Conservation (phyloP, 2,797 vertebrate genomes). For the Podarcis siculus region DNA sequence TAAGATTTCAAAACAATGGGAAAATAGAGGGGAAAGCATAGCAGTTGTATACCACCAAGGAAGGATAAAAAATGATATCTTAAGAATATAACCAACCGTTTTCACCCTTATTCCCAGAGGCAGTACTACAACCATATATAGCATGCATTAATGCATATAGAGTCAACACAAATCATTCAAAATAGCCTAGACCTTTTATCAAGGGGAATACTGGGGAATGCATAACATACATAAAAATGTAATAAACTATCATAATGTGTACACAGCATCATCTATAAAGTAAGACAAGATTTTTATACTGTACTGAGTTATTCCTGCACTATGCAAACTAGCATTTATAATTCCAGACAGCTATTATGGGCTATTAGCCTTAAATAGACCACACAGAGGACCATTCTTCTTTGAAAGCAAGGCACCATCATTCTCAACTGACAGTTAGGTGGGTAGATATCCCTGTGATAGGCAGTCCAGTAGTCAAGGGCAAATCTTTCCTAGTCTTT, state of each 20-base stretch:
- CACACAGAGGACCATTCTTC: background rate
- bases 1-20: constrained; percentile 26
- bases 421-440: background rate
- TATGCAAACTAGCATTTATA: constrained; percentile 34
- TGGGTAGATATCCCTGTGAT: background rate
- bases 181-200: constrained; percentile 32
- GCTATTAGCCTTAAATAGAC: constrained; percentile 20
- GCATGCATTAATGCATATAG: constrained; percentile 15
- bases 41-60: constrained; percentile 33
- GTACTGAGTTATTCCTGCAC: constrained; percentile 13
- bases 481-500: background rate
- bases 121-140: constrained; percentile 25
- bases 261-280: constrained; percentile 42
- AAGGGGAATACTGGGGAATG: constrained; percentile 54
- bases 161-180: constrained; percentile 51
- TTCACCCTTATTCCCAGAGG: constrained; percentile 53
- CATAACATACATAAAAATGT: constrained; percentile 61
- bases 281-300: constrained; percentile 22
- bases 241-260: constrained; percentile 58
- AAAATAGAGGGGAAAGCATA: constrained; percentile 32
- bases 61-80: constrained; percentile 51
- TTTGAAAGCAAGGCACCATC: background rate
- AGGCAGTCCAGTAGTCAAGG: background rate
- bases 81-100: constrained; percentile 58
- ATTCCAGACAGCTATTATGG: background rate